phyloP scores from a whole-genome alignment of 2,888 invertebrate genomes.

The Stratiomys singularior region DNA sequence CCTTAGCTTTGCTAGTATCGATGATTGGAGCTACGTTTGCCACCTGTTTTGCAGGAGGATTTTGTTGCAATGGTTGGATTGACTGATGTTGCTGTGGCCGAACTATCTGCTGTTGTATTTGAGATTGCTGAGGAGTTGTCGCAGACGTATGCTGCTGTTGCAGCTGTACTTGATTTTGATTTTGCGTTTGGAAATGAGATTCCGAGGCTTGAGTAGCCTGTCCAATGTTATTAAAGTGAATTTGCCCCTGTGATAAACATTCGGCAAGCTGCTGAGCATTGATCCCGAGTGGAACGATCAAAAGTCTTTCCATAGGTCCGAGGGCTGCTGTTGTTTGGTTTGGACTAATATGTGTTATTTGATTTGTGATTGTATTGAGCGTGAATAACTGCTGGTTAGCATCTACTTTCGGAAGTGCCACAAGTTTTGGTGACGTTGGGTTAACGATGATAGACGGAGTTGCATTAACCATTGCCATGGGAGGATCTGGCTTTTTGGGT shows the following conservation, averaged over 20 bases:
- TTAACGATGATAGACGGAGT: slow-evolving; percentile 47
- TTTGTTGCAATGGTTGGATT: slow-evolving; percentile 55
- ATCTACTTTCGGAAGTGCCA: slow-evolving; percentile 64
- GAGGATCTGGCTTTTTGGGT: slow-evolving; percentile 4
- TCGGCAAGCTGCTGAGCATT: slow-evolving; percentile 65
- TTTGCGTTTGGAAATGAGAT: slow-evolving; percentile 51
- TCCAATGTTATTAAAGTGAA: slow-evolving; percentile 65
- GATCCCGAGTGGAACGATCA: slow-evolving; percentile 65
- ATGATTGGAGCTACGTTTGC: slow-evolving; percentile 65
- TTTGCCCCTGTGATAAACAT: slow-evolving; percentile 64
- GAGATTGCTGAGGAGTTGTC: slow-evolving; percentile 53
- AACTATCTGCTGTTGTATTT: slow-evolving; percentile 62
- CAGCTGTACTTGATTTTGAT: slow-evolving; percentile 49
- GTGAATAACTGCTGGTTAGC: slow-evolving; percentile 64
- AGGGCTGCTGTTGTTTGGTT: slow-evolving; percentile 64
- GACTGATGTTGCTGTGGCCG: slow-evolving; percentile 58
- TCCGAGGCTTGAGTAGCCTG: slow-evolving; percentile 53
- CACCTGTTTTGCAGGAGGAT: slow-evolving; percentile 60
- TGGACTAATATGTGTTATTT: slow-evolving; percentile 65
- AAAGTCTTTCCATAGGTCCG: slow-evolving; percentile 63
- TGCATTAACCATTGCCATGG: slow-evolving; percentile 8
- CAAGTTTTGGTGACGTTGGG: slow-evolving; percentile 59
- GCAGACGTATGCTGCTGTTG: slow-evolving; percentile 37
- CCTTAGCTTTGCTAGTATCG: slow-evolving; percentile 62
- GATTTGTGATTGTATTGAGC: slow-evolving; percentile 64